A percentile compares a stretch with the other conserved stretches of the same genome.
Conservation (phyloP, 64 coral and sea anemone species). For the Pocillopora verrucosa region DNA sequence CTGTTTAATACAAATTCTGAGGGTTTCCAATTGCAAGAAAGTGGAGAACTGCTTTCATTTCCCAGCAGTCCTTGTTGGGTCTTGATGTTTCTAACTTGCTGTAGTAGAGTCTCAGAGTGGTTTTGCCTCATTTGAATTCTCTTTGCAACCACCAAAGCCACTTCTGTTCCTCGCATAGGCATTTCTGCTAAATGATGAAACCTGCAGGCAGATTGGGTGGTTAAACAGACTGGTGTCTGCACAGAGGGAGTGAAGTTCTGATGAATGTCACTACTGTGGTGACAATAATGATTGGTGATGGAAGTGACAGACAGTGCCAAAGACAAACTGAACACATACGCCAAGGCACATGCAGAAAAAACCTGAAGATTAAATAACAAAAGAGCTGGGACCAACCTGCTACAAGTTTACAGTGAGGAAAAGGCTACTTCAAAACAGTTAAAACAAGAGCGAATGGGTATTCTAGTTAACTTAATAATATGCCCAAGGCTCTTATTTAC, state of each 20-base stretch:
- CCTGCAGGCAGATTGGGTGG: slow-evolving; percentile 8
- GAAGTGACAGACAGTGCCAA: slow-evolving; percentile 24
- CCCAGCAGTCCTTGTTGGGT: background rate
- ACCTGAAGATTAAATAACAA: background rate
- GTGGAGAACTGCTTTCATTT: background rate
- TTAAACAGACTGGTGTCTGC: background rate
- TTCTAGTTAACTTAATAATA: no score
- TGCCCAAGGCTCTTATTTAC: no score
- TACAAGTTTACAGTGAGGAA: no score
- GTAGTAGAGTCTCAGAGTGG: background rate
- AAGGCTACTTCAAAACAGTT: no score
- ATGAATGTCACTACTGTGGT: background rate
- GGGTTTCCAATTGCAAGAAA: background rate
- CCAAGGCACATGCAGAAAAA: slow-evolving; percentile 15
- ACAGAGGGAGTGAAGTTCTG: background rate
- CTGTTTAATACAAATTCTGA: background rate
- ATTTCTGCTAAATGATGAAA: slow-evolving; percentile 18
- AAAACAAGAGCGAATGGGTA: no score
- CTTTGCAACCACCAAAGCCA: background rate
- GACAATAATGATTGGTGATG: background rate
- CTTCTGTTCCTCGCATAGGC: background rate
- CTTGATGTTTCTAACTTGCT: background rate
- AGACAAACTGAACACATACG: slow-evolving; percentile 56
- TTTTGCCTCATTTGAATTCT: background rate
- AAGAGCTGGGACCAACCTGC: no score